A percentile compares a stretch with the other conserved stretches of the same genome.
Conservation (phyloP, 2,113 vertebrate species). For the Neotragus moschatus region DNA sequence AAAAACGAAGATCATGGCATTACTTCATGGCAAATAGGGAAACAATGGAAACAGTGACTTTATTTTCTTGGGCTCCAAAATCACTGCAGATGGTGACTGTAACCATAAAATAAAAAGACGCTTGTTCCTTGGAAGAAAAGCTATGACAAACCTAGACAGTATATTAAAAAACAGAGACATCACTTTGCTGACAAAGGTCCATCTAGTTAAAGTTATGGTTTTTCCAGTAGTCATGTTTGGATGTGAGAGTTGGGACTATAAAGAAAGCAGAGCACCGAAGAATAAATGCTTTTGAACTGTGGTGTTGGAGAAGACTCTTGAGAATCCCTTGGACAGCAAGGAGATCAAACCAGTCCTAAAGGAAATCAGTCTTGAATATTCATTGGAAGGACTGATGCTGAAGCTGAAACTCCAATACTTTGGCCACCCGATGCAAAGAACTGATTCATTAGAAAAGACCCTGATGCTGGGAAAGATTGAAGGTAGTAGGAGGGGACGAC, state of each 20-base stretch:
- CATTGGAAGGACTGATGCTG: not conserved
- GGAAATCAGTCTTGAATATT: not conserved
- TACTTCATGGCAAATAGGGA: not conserved
- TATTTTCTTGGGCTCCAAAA: not conserved
- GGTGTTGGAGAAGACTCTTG: not conserved
- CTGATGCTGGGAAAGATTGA: not conserved
- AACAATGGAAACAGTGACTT: not conserved
- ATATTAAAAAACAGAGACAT: not conserved
- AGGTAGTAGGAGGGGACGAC: not conserved
- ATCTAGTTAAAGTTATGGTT: not conserved
- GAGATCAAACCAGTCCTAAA: not conserved
- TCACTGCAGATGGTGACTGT: not conserved
- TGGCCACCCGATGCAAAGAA: not conserved
- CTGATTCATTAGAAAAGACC: not conserved
- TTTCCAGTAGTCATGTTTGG: not conserved
- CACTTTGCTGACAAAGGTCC: not conserved
- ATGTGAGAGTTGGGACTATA: not conserved
- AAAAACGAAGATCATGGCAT: not conserved
- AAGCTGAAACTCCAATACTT: not conserved
- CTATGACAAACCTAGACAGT: not conserved
- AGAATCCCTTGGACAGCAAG: not conserved
- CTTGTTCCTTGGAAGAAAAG: not conserved
- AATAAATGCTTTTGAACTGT: not conserved
- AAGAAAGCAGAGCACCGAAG: accelerated
- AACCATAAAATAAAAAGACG: not conserved